These are phyloP conservation scores for Xanthorhoe spadicearia DNA, from an alignment of 2,888 invertebrate genomes.

Conservation along the genomic window DNA sequence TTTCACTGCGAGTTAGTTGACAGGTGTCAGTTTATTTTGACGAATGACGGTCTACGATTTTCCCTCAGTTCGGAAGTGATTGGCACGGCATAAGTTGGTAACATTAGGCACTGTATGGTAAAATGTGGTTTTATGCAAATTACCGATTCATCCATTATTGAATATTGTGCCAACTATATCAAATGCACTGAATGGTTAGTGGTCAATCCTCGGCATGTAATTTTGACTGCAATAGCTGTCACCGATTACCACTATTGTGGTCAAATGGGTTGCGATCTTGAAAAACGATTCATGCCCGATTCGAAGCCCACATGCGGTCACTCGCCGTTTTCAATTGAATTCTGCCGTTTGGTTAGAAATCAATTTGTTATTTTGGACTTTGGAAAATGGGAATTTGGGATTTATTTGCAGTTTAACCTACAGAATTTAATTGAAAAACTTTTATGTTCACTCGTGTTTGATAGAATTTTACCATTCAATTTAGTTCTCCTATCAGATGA, in stretches of 20 bases:
- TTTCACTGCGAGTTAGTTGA: no score
- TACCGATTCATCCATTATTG: no score
- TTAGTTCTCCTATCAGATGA: neutral
- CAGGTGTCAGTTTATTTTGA: no score
- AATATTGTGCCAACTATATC: conserved; percentile 7
- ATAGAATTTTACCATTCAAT: neutral
- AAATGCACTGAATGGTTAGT: conserved; percentile 26
- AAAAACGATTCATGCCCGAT: conserved; percentile 65
- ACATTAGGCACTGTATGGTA: no score
- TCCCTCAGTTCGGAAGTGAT: no score
- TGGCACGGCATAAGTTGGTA: no score
- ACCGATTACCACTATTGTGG: conserved; percentile 69
- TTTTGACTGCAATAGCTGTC: conserved; percentile 52
- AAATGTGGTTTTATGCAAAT: no score
- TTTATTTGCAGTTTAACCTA: conserved; percentile 9
- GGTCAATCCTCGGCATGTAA: conserved; percentile 52
- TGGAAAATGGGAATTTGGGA: conserved; percentile 19
- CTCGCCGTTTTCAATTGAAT: conserved; percentile 54
- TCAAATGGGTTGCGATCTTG: conserved; percentile 66
- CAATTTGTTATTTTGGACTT: conserved; percentile 34
- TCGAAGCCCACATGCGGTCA: conserved; percentile 53
- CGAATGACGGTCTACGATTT: no score
- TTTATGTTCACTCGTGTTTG: neutral
- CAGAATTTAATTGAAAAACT: conserved; percentile 9
- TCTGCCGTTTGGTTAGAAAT: conserved; percentile 43